Base-by-base conservation (phyloP, 2,797 vertebrate genomes). In the Anisognathus igniventris region DNA sequence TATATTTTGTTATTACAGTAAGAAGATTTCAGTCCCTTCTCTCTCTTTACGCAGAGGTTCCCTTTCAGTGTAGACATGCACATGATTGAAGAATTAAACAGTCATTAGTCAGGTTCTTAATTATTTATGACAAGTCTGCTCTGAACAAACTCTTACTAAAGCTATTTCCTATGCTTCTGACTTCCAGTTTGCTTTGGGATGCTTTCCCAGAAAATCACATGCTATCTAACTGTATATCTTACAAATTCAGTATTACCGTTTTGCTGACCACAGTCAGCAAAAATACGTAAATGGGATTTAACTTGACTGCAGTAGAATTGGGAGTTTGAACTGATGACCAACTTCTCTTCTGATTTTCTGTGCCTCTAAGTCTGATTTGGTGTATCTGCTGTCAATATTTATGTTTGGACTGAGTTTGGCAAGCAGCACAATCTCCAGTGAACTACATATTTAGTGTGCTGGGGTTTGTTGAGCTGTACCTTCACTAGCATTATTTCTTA, bases 321-420 rank as follows among this genome's bases (percentile, higher is more conserved):
- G 27, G 48, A 48, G 22, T 48, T 30, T 73, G 30, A 88, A 45
- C 33, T 53, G 37, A 31, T 4, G 3, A 45, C 13, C 21, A 31
- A 0, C 23, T 70, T 58, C 14, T 53, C 12, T 28, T 77, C 45
- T 89, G 14, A 4, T 66, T 64, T 73, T 56, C 39, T 57, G 4
- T 28, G 6, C 25, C 20, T 81, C 5, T 23, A 24, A 56, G 13
- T 75, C 39, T 31, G 14, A 50, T 75, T 47, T 47, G 9, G 5
- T 3, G 0, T 44, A 16, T 31, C 28, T 37, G 7, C 33, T 56
- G 4, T 33, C 35, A 42, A 0, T 62, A 20, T 2, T 61, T 40
- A 11, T 68, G 9, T 24, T 71, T 65, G 35, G 42, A 48, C 22
- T 31, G 45, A 42, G 22, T 51, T 83, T 64, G 61, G 42, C 57